Evolutionary conservation across 1,140 invertebrate genomes (phyloP).

Genomic region (Pseudomyrmex flavicornis): DNA sequence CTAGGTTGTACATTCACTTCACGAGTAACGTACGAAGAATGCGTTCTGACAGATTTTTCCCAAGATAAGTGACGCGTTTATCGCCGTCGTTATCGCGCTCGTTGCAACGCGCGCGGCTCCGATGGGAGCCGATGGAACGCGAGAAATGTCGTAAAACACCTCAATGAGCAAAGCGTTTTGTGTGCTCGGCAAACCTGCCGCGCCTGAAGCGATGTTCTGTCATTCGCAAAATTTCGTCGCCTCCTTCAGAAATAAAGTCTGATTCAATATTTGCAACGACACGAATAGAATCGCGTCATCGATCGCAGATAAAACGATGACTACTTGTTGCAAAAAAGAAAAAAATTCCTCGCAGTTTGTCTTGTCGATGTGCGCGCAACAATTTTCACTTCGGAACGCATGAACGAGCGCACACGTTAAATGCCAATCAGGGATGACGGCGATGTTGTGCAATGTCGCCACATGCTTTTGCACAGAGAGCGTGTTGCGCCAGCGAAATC

Average conservation of each 20-base stretch:
- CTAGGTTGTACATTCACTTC: slow-evolving; percentile 7
- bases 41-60: not conserved
- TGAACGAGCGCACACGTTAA: not conserved
- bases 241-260: not conserved
- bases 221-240: not conserved
- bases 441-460: slow-evolving; percentile 46
- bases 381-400: slow-evolving; percentile 9
- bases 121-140: not conserved
- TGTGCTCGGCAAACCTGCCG: not conserved
- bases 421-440: slow-evolving; percentile 34
- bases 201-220: not conserved
- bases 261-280: not conserved
- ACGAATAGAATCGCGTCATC: too few relatives aligned
- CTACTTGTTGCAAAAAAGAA: not conserved
- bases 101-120: not conserved
- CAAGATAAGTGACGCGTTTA: slow-evolving; percentile 38
- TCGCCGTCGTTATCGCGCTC: slow-evolving; percentile 23
- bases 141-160: not conserved
- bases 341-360: not conserved
- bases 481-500: slow-evolving; percentile 47
- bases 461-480: slow-evolving; percentile 13
- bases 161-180: not conserved
- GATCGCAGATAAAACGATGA: not conserved
- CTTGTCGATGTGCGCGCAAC: not conserved
- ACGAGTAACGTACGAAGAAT: not conserved